Evolutionary conservation across 2,797 vertebrate genomes (phyloP), one percentile per base, ranked within the genome.

Genomic region (Gadopsis bispinosus): DNA sequence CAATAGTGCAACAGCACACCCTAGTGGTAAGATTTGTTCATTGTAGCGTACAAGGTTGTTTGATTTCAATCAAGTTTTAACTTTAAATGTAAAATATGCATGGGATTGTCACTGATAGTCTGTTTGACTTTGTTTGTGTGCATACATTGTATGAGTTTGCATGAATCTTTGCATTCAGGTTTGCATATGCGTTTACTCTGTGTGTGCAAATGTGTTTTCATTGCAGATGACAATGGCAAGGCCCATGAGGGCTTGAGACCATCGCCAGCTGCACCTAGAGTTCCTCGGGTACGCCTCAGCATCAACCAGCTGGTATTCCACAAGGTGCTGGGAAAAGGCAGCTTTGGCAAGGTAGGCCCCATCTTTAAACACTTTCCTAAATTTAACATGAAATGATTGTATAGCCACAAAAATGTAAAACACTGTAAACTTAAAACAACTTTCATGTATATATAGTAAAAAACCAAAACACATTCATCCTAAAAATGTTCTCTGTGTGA

Each of bases 291-390:
- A 13, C 94, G 60, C n/a, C 92, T 99, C 91, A 95, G 75, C 77
- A 68, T 96, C 0, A 95, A 95, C 35, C 95, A 96, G 81, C 96
- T 99, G 80, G 83, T 88, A n/a, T 96, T 99, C 91, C 96, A 96
- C 85, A 99, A 99, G 87, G 97, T 99, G 72, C 94, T 99, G 83
- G 98, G 98, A 58, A 99, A 99, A 94, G 98, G 98, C 89, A 99
- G 98, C 91, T 99, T 99, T 79, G 98, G 98, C 77, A 99, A 99
- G 96, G 98, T 99, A 92, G 1, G 92, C 48, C 17, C n/a, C 5
- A 11, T 58, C 22, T 60, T 26, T 39, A 54, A 66, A 55, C 65
- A 1, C 5, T 59, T 51, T 35, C 16, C n/a, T 59, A 8, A 43
- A 63, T 75, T 47, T 58, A 59, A 53, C 19, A 51, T 29, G 5